These are phyloP conservation scores for Pollenia amentaria DNA, from an alignment of 2,888 invertebrate genomes.

Conservation along the genomic window DNA sequence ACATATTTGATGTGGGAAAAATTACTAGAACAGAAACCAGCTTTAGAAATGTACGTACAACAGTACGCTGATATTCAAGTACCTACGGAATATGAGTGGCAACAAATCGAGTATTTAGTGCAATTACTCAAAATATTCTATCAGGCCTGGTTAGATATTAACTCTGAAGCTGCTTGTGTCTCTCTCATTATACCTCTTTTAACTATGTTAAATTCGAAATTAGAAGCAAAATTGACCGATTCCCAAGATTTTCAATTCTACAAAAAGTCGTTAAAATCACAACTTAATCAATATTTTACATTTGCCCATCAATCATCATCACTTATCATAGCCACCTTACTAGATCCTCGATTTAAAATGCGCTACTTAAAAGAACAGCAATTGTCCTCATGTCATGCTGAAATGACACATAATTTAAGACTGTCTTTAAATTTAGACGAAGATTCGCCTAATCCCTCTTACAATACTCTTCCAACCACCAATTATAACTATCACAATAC, in stretches of 20 bases:
- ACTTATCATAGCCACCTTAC: constrained; percentile 65
- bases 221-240: constrained; percentile 57
- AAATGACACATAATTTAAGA: constrained; percentile 68
- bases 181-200: constrained; percentile 66
- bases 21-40: constrained; percentile 59
- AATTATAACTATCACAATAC: constrained; percentile 65
- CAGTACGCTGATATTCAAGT: constrained; percentile 64
- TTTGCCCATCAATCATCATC: constrained; percentile 63
- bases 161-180: constrained; percentile 65
- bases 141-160: constrained; percentile 70
- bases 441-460: constrained; percentile 47
- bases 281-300: constrained; percentile 61
- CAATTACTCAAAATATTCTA: constrained; percentile 64
- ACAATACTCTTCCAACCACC: constrained; percentile 52
- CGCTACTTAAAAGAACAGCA: constrained; percentile 68
- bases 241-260: constrained; percentile 56
- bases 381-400: constrained; percentile 66
- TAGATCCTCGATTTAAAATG: constrained; percentile 72
- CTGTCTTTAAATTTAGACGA: constrained; percentile 66
- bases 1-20: constrained; percentile 68
- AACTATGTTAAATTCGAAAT: constrained; percentile 67
- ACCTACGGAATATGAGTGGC: constrained; percentile 65
- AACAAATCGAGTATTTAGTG: constrained; percentile 62
- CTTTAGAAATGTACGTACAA: constrained; percentile 62
- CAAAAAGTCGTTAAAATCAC: constrained; percentile 58